phyloP scores from a whole-genome alignment of 2,113 vertebrate genomes.

The Muscicapa adusta region DNA sequence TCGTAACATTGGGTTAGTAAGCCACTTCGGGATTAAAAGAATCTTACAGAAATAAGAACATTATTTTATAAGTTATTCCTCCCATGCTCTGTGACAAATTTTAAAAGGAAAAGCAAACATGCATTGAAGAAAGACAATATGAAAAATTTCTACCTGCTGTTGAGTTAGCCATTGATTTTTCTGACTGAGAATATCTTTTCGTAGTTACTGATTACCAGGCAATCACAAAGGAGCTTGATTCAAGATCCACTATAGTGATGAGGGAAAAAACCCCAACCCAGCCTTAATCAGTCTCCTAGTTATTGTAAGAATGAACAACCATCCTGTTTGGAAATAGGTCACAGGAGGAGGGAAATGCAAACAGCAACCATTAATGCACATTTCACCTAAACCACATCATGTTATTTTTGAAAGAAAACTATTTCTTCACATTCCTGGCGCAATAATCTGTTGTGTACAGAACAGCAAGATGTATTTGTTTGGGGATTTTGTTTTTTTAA shows the following conservation, averaged over 20 bases:
- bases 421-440: background rate
- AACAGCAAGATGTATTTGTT: background rate
- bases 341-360: background rate
- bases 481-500: background rate
- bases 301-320: background rate
- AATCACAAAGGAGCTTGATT: background rate
- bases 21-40: background rate
- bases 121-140: background rate
- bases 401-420: background rate
- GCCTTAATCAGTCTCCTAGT: background rate
- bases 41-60: background rate
- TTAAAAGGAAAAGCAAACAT: background rate
- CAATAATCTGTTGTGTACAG: background rate
- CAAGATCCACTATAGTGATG: background rate
- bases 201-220: slow-evolving; percentile 6
- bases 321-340: background rate
- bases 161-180: slow-evolving; percentile 11
- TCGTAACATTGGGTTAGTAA: background rate
- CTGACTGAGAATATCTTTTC: background rate
- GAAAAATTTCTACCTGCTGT: background rate
- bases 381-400: background rate
- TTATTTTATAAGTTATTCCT: background rate
- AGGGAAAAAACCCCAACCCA: background rate
- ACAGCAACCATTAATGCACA: background rate
- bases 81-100: background rate